Evolutionary conservation across 2,797 vertebrate species (phyloP), one percentile per base, ranked within the genome.

Genomic region (Eospalax fontanierii): DNA sequence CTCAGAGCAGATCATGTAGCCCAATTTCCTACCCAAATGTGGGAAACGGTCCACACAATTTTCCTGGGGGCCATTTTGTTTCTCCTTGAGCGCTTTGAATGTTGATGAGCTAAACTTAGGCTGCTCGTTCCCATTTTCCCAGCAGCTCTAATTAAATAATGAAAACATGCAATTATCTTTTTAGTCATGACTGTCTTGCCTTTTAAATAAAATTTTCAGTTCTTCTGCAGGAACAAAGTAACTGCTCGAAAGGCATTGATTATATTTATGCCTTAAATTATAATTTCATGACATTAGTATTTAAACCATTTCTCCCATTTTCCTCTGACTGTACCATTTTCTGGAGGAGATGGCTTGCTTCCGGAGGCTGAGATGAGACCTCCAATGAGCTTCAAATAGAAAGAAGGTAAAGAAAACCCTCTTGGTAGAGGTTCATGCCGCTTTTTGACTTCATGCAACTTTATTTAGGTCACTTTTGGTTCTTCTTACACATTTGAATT

Each of bases 101-200:
- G 78, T 50, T 82, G 94, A 94, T 28, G 96, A 97, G 76, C 95
- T 93, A 87, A 92, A 93, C 87, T 94, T 89, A 92, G 93, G 83
- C 80, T 24, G 35, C 83, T 95, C 84, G 74, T 73, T 84, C 81
- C 80, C 89, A 85, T 66, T 93, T 96, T 84, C 30, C 93, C 92
- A 92, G 89, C 92, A 96, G 94, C 92, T 97, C 94, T 96, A 96
- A 97, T 97, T 97, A 96, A 96, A 97, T 96, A 97, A 91, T 74
- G 89, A 89, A 91, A 97, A 94, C 93, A 96, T 97, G 70, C 80
- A 97, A 97, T 97, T 97, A 97, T 97, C 96, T 97, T 97, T 97
- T 97, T 97, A 96, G 94, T 96, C 95, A 95, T 82, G 97, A 97
- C 89, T 97, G 94, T 71, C 95, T 97, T 97, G 94, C 68, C 89